phyloP scores from a whole-genome alignment of 2,113 vertebrate species.

The Phylloscopus trochiloides region DNA sequence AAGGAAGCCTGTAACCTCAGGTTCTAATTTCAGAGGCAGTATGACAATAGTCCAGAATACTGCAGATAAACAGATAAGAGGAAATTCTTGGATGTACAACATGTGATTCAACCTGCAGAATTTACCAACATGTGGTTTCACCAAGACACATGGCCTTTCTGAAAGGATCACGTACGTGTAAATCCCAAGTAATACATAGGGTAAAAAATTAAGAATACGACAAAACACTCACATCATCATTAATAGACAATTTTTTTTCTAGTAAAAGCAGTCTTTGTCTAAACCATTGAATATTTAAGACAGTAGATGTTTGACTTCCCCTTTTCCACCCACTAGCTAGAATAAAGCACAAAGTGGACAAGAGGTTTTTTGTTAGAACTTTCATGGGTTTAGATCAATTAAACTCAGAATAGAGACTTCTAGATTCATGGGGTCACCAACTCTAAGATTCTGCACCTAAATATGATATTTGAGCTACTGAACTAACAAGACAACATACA shows the following conservation, averaged over 20 bases:
- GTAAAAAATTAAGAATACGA: neutral
- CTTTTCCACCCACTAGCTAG: neutral
- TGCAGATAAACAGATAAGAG: neutral
- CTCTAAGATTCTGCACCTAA: neutral
- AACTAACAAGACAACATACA: neutral
- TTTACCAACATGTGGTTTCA: neutral
- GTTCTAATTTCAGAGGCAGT: neutral
- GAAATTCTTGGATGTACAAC: neutral
- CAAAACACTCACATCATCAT: neutral
- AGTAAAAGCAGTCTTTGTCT: neutral
- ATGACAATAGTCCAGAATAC: neutral
- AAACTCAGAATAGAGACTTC: neutral
- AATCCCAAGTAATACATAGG: neutral
- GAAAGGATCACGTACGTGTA: neutral
- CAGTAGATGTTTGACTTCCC: neutral
- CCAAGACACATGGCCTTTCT: neutral
- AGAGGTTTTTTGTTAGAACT: neutral
- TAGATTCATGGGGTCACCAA: neutral
- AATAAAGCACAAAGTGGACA: neutral
- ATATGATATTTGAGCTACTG: neutral
- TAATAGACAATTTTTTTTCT: neutral
- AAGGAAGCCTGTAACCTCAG: neutral
- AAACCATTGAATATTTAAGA: neutral
- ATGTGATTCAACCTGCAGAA: neutral
- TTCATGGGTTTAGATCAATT: neutral